Evolutionary conservation across 2,797 vertebrate genomes (phyloP), one percentile per base, ranked within the genome.

Genomic region (Pangasius macronema): DNA sequence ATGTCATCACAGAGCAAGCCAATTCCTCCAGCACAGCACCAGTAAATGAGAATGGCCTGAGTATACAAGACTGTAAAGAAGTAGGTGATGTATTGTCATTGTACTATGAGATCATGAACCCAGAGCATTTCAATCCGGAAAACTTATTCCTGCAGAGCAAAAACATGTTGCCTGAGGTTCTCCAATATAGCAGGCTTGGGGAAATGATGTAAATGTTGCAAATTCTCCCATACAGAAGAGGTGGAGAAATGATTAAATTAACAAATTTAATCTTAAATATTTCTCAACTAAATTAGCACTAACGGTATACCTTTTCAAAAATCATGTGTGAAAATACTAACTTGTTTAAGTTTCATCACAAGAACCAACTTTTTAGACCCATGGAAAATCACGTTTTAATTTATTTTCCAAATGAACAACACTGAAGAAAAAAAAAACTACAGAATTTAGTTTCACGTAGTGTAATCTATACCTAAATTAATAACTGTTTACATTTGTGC

Each of bases 21-120:
- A 73, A 68, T 72, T 63, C 83, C 57, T 87, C 85, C 85, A 67
- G 33, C 83, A 75, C 76, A 82, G 65, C 82, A 75, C 72, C 30
- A 82, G 73, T 81, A n/a, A 68, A 82, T 14, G 73, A 87, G 77
- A 85, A 84, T 22, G 68, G 30, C 51, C 65, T 27, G 36, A 13
- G 33, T 80, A 79, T 85, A 76, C 82, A 77, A 24, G 22, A 86
- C 79, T 49, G 49, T 70, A 61, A 49, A 61, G 59, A 70, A 27
- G 59, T n/a, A 53, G 7, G 46, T 72, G 83, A 81, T 61, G 24
- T 85, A 51, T 67, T 72, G 39, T 39, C 20, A 46, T 68, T 84
- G 33, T n/a, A 30, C 42, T 55, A 30, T 67, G 59, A 87, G 27
- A 72, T 79, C 51, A 70, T 59, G 82, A 70, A 57, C 33, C 85